Evolutionary conservation across 2,888 invertebrate genomes (phyloP).

Genomic region (Erebia palarica): DNA sequence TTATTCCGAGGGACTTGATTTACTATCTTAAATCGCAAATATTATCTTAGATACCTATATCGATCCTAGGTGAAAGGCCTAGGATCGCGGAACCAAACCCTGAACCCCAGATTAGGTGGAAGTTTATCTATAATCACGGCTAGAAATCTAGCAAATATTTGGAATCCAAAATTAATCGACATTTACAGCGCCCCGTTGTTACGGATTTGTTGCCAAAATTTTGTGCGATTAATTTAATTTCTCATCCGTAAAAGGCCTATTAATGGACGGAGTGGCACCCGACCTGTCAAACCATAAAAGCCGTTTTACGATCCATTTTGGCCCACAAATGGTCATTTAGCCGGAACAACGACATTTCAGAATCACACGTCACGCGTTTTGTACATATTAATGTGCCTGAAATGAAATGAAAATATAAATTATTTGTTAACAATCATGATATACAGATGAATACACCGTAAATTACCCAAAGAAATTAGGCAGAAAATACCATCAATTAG

Average conservation of each 20-base stretch:
- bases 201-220: conserved; percentile 41
- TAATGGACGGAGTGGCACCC: conserved; percentile 61
- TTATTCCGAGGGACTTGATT: no score
- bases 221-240: conserved; percentile 66
- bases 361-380: conserved; percentile 46
- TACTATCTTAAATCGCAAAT: no score
- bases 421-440: no score
- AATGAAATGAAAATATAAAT: no score
- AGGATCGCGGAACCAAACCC: no score
- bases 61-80: no score
- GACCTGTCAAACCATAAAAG: conserved; percentile 71
- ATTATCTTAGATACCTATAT: no score
- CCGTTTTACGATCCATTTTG: conserved; percentile 70
- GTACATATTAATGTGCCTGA: conserved; percentile 7
- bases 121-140: neutral
- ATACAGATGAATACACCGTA: no score
- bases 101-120: no score
- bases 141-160: neutral
- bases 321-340: conserved; percentile 65
- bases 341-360: conserved; percentile 58
- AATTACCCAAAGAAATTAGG: no score
- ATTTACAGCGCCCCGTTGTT: conserved; percentile 30
- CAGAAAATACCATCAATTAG: no score
- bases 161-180: conserved; percentile 33
- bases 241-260: conserved; percentile 57